Evolutionary conservation across 2,797 vertebrate genomes (phyloP).

Genomic region (Numenius phaeopus): DNA sequence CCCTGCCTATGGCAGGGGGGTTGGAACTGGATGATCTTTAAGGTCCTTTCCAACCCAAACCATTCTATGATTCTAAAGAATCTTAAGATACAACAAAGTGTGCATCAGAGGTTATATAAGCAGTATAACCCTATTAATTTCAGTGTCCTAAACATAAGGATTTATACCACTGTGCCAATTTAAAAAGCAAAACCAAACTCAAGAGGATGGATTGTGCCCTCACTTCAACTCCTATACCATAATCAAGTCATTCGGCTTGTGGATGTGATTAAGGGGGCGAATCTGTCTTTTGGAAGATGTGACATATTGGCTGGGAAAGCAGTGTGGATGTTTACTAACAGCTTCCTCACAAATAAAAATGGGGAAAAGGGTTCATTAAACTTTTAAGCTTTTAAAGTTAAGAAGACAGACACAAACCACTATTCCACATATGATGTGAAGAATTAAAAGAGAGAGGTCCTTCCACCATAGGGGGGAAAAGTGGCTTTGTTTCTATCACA

Average conservation of each 20-base stretch:
- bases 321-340: neutral
- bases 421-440: neutral
- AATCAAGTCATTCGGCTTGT: neutral
- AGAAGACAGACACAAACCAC: neutral
- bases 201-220: neutral
- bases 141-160: neutral
- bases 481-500: neutral
- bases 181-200: neutral
- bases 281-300: neutral
- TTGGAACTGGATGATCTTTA: neutral
- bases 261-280: neutral
- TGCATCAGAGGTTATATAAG: neutral
- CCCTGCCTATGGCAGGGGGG: neutral
- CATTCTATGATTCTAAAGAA: neutral
- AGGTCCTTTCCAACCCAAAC: neutral
- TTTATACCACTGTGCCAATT: neutral
- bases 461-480: neutral
- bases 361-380: neutral
- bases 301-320: neutral
- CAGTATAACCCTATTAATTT: neutral
- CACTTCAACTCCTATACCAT: neutral
- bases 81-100: neutral
- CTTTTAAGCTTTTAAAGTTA: neutral
- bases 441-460: neutral
- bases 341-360: neutral